These are phyloP conservation scores for Ichneumoninae sp. DNA, from an alignment of 2,888 invertebrate species.

Conservation along the genomic window DNA sequence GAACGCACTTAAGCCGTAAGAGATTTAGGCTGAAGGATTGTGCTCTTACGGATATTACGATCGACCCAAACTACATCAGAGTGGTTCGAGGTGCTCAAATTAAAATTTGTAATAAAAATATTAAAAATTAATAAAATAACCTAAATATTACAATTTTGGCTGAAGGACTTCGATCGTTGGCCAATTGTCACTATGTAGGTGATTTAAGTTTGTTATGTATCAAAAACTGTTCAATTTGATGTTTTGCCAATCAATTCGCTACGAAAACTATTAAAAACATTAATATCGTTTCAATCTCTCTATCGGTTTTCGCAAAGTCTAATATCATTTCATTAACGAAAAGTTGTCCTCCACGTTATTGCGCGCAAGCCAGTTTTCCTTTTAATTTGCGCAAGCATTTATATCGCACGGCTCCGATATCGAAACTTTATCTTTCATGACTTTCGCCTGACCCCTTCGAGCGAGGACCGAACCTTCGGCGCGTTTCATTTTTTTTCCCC, in stretches of 20 bases:
- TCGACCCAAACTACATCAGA: not conserved
- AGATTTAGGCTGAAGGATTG: not conserved
- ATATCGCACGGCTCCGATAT: not conserved
- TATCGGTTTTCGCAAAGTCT: not conserved
- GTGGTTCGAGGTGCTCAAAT: not conserved
- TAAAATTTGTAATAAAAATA: not conserved
- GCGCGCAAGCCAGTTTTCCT: not conserved
- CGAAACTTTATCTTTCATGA: constrained; percentile 4
- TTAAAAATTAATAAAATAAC: not conserved
- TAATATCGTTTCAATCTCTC: too few relatives aligned
- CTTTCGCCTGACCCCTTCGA: not conserved
- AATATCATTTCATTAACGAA: not conserved
- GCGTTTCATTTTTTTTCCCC: constrained; percentile 26
- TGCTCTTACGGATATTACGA: not conserved
- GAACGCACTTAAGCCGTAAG: not conserved
- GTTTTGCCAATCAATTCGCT: too few relatives aligned
- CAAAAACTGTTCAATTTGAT: too few relatives aligned
- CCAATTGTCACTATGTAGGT: too few relatives aligned
- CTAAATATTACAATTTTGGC: not conserved
- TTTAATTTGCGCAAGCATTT: not conserved
- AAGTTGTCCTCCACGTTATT: not conserved
- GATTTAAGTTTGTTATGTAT: too few relatives aligned
- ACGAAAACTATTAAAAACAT: too few relatives aligned
- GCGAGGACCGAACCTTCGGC: not conserved
- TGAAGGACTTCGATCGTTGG: not conserved